Base-by-base conservation (phyloP, 2,113 vertebrate species). In the Phalacrocorax brasilianus region DNA sequence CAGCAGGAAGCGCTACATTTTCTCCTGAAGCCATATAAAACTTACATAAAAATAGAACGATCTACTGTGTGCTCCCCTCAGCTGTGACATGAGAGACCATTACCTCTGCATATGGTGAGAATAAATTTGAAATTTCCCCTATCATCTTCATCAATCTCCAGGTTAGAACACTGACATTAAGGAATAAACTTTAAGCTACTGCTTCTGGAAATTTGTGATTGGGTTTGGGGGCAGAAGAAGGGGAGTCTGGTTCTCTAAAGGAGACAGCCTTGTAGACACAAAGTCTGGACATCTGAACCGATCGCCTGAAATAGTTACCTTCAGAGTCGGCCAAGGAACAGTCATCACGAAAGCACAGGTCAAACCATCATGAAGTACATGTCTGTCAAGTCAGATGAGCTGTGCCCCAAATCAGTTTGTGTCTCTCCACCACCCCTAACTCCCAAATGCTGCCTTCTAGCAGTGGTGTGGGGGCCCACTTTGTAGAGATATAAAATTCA, bases 401-500 rank as follows among this genome's bases (percentile, higher is more conserved):
- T 45, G 74, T 45, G 35, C 11, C 23, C 12, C 7, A 35, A 40
- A 28, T 23, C 45, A 40, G 3, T 18, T 15, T 30, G 8, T 35
- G 35, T 40, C 32, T 40, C 30, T 55, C 50, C 2, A 40, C 12
- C 16, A 18, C 38, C 33, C 12, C 14, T 23, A 30, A 45, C 6
- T 73, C 35, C 26, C 53, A 65, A 44, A 52, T 10, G 24, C 23
- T 83, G 21, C 24, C 35, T 84, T 21, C 56, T 23, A 59, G 5
- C 16, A 12, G 30, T 15, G 24, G 8, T 0, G 2, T 30, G 15
- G 23, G 18, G 7, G 2, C 5, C 42, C 1, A 1, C n/a, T 76
- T 72, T 83, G 9, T 33, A 33, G 23, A 91, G 21, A 45, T n/a
- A 33, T 40, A 68, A 68, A 93, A 68, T 10, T 33, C 3, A 0